A percentile compares a stretch with the other conserved stretches of the same genome.
These are phyloP conservation scores for Nemurella pictetii DNA, from an alignment of 2,888 invertebrate genomes.

Conservation along the genomic window DNA sequence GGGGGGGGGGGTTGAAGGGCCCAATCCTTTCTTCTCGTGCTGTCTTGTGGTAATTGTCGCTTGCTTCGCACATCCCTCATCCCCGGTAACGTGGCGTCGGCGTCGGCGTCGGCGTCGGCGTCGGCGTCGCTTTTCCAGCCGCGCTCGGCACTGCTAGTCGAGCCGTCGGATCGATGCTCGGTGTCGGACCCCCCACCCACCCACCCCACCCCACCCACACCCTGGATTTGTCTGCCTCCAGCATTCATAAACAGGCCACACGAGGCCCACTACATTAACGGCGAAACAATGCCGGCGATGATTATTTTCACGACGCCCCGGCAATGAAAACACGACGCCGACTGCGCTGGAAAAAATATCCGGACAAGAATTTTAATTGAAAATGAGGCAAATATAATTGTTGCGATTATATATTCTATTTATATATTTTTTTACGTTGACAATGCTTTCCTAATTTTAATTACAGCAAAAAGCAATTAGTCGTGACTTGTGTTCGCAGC, in stretches of 20 bases:
- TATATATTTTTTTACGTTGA: not conserved
- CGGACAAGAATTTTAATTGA: not conserved
- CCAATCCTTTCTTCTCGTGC: conserved; percentile 8
- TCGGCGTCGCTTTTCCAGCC: not conserved
- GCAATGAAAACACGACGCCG: not conserved
- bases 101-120: not conserved
- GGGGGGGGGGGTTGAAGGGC: not conserved
- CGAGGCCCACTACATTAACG: not conserved
- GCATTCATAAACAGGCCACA: not conserved
- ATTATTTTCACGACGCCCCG: not conserved
- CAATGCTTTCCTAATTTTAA: not conserved
- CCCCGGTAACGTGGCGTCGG: not conserved
- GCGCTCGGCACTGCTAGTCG: not conserved
- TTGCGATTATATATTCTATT: not conserved
- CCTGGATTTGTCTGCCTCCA: not conserved
- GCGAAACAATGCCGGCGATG: not conserved
- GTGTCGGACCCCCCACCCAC: too few species aligned
- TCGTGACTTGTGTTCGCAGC: not conserved
- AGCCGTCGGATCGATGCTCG: not conserved
- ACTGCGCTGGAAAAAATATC: not conserved
- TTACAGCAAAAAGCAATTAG: conserved; percentile 15
- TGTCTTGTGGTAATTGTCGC: conserved; percentile 27
- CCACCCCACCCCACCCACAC: too few species aligned
- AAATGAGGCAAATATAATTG: not conserved
- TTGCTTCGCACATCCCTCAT: not conserved